phyloP scores from a whole-genome alignment of 2,113 vertebrate genomes.

The Cathartes aura region DNA sequence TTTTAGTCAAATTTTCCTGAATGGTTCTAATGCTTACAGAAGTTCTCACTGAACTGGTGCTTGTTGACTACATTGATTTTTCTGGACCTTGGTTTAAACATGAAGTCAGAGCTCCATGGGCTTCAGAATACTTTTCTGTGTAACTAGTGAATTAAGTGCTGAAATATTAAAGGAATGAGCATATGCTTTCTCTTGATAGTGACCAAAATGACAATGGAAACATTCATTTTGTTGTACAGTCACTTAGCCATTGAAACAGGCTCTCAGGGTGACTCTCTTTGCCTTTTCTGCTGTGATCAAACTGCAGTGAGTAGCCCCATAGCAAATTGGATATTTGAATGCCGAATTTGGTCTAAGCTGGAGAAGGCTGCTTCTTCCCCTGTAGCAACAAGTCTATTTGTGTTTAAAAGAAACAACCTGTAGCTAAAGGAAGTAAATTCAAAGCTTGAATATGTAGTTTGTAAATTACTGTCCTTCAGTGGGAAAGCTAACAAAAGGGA shows the following conservation, averaged over 20 bases:
- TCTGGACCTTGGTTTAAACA: neutral
- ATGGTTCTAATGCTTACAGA: neutral
- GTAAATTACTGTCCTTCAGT: neutral
- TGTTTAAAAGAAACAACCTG: neutral
- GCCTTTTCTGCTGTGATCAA: neutral
- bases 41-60: neutral
- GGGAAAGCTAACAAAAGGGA: neutral
- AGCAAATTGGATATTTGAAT: neutral
- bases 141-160: neutral
- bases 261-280: neutral
- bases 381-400: neutral
- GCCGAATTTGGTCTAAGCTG: neutral
- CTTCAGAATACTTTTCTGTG: neutral
- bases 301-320: neutral
- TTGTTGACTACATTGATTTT: neutral
- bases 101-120: neutral
- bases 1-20: neutral
- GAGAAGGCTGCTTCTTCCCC: neutral
- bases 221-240: neutral
- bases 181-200: neutral
- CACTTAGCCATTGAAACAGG: neutral
- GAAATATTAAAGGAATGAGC: neutral
- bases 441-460: neutral
- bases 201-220: neutral
- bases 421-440: neutral